Base-by-base conservation (phyloP, 2,797 vertebrate species). In the Periophthalmus magnuspinnatus region DNA sequence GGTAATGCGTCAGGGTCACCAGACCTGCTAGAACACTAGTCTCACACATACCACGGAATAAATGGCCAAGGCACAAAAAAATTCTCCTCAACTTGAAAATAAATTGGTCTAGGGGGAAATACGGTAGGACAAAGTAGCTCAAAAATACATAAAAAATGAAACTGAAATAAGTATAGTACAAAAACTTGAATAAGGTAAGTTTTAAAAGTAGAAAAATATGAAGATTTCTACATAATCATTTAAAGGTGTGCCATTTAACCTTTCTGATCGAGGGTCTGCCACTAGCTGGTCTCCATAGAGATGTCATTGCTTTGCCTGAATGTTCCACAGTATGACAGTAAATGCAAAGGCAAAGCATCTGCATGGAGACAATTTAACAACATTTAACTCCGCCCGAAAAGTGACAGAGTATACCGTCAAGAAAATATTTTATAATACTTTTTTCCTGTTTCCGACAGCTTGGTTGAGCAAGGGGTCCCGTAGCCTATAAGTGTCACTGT, bases 1-100 rank as follows among this genome's bases (percentile, higher is more conserved):
- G 75, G 71, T 79, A 66, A 78, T 70, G 55, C 70, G 34, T 85
- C 76, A 63, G 68, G 66, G 72, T 77, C 85, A 82, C 76, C 68
- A 60, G 68, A 84, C 78, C 71, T 59, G 70, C 41, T 67, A 76
- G 11, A 67, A 67, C 52, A 67, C 28, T 28, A 45, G 24, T 67
- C 50, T 22, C 9, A 5, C n/a, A 33, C 32, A 36, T 56, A 9
- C n/a, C 41, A 48, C 21, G 32, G 11, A n/a, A 11, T 22, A 63
- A 60, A 38, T 62, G 21, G 5, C 14, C 22, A 14, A 28, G 14
- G 14, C 17, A 57, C 24, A 57, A 57, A 13, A 32, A 45, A 11
- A n/a, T 22, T 22, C 21, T 22, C 9, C n/a, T 55, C 50, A 54
- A 6, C 6, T n/a, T 55, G 52, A 55, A 13, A 13, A 45, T 5